Percentiles rank a stretch among this genome's conserved stretches.
Conservation (phyloP, 2,113 vertebrate species). For the Caranx ignobilis region DNA sequence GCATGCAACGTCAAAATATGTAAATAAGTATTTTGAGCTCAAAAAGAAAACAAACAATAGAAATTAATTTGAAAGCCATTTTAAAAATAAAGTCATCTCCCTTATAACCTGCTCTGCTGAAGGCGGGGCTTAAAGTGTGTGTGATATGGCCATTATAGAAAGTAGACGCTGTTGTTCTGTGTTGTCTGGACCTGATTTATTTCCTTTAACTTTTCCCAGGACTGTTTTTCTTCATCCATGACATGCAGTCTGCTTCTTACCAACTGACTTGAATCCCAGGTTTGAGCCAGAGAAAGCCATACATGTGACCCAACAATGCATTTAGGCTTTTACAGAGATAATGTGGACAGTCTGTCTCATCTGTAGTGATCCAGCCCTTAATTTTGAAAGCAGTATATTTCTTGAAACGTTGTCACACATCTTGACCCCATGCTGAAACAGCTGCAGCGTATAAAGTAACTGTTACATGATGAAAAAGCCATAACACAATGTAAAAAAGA, state of each 20-base stretch:
- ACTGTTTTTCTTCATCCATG: conserved; percentile 24
- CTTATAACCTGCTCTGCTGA: background rate
- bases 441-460: conserved; percentile 7
- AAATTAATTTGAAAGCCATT: background rate
- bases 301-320: background rate
- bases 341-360: background rate
- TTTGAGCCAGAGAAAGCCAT: background rate
- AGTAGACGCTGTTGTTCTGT: conserved; percentile 19
- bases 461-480: conserved; percentile 1
- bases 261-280: background rate
- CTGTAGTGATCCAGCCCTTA: background rate
- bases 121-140: background rate
- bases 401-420: conserved; percentile 13
- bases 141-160: conserved; percentile 28
- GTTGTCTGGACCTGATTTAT: conserved; percentile 21
- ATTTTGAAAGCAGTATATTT: background rate
- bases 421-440: background rate
- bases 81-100: background rate
- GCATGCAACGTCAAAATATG: conserved; percentile 2
- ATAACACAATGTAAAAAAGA: background rate
- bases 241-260: background rate
- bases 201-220: conserved; percentile 17
- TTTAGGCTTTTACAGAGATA: background rate
- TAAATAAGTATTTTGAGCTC: background rate
- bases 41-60: conserved; percentile 5